Evolutionary conservation across 2,113 vertebrate genomes (phyloP), one percentile per base, ranked within the genome.

Genomic region (Eudyptes chrysolophus): DNA sequence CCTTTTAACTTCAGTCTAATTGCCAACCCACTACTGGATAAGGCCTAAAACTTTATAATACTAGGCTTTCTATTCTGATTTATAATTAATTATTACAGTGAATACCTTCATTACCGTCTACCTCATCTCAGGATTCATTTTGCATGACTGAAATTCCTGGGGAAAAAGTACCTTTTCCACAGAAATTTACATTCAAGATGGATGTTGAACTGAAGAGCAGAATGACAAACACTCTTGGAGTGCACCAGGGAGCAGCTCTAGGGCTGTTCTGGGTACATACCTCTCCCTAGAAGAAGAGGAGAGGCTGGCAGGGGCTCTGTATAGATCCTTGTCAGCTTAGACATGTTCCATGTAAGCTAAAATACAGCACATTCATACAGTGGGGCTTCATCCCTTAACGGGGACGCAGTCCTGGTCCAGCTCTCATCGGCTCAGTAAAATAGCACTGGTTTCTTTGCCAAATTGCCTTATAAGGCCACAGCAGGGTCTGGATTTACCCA

Each of bases 381-480:
- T 34, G 29, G 58, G 71, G 9, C 36, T 88, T 74, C 8, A 1
- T 77, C 51, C 71, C 40, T 75, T 55, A 62, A 38, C 2, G 4
- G 57, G 26, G 54, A 44, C 2, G 1, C 38, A 75, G 55, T 38
- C 55, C 79, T 44, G 90, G 88, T 64, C 92, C 86, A 68, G 0
- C 46, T 80, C 4, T 1, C 49, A 29, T 34, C 0, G 0, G 26
- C 42, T 90, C 55, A 68, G 52, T 62, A 84, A 83, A 93, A 71
- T 3, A 66, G 19, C 20, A 25, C 16, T 25, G 51, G 10, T 51
- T 89, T 81, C 76, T 64, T 78, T 81, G 79, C 76, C 76, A 95
- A 81, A 93, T 57, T 87, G 60, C 30, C 79, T 81, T 85, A 58
- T 71, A 89, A 95, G 92, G 60, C 68, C 64, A 81, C 83, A 95